Evolutionary conservation across 2,888 invertebrate genomes (phyloP).

Genomic region (Xylota sylvarum): DNA sequence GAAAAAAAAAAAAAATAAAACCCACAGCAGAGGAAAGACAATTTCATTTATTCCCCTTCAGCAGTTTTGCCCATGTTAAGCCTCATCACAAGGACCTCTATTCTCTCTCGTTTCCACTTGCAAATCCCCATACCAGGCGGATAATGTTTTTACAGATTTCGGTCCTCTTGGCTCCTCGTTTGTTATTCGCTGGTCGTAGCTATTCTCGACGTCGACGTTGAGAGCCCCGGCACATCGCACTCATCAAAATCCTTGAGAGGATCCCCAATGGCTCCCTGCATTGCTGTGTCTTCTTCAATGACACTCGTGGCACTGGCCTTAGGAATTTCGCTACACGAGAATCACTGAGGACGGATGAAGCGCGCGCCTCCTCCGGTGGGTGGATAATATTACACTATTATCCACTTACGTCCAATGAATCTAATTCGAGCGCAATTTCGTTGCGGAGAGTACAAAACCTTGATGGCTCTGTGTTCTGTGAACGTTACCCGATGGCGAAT

Average conservation of each 20-base stretch:
- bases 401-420: slow-evolving; percentile 71
- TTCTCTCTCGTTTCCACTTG: slow-evolving; percentile 31
- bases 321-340: slow-evolving; percentile 24
- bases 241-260: slow-evolving; percentile 66
- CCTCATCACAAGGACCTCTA: slow-evolving; percentile 57
- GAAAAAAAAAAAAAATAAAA: slow-evolving; percentile 4
- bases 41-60: slow-evolving; percentile 76
- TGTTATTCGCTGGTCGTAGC: slow-evolving; percentile 57
- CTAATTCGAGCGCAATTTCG: slow-evolving; percentile 61
- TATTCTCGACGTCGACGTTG: slow-evolving; percentile 31
- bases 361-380: not conserved
- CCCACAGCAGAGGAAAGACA: slow-evolving; percentile 51
- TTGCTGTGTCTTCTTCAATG: slow-evolving; percentile 58
- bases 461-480: slow-evolving; percentile 29
- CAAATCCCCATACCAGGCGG: slow-evolving; percentile 37
- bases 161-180: slow-evolving; percentile 43
- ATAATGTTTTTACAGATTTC: slow-evolving; percentile 45
- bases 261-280: slow-evolving; percentile 35
- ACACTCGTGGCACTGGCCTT: slow-evolving; percentile 36
- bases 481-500: slow-evolving; percentile 9
- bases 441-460: slow-evolving; percentile 45
- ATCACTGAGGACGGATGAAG: not conserved
- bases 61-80: slow-evolving; percentile 66
- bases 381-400: slow-evolving; percentile 69
- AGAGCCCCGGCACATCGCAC: slow-evolving; percentile 58